Evolutionary conservation across 2,888 invertebrate species (phyloP).

Genomic region (Leuctra nigra): DNA sequence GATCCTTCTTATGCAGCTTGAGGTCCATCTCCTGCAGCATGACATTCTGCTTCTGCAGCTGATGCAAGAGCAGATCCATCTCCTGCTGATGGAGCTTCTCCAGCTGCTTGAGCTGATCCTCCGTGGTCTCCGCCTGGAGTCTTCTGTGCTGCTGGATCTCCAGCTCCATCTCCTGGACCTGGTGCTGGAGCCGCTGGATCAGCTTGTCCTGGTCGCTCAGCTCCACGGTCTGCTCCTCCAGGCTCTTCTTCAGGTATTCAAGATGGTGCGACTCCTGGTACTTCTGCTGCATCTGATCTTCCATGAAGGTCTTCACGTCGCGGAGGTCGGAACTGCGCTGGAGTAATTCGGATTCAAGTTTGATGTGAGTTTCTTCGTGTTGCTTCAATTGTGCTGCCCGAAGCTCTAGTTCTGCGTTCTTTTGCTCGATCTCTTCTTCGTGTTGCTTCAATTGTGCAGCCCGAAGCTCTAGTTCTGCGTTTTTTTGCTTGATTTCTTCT

Average conservation of each 20-base stretch:
- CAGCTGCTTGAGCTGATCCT: too few species aligned
- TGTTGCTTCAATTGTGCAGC: neutral
- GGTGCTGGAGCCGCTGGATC: too few species aligned
- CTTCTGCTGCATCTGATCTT: constrained; percentile 5
- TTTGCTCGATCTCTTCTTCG: neutral
- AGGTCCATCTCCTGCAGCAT: too few species aligned
- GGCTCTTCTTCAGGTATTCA: neutral
- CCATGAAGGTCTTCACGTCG: constrained; percentile 3
- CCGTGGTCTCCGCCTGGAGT: too few species aligned
- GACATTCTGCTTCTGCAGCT: too few species aligned
- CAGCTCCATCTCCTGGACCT: too few species aligned
- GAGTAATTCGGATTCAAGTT: neutral
- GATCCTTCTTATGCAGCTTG: too few species aligned
- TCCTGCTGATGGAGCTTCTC: too few species aligned
- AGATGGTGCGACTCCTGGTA: neutral
- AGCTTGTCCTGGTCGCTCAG: constrained; percentile 2
- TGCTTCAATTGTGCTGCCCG: neutral
- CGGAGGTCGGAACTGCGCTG: neutral
- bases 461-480: neutral
- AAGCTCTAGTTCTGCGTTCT: neutral
- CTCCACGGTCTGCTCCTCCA: constrained; percentile 1
- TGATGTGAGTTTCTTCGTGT: neutral
- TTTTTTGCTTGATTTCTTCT: neutral
- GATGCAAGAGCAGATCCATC: too few species aligned
- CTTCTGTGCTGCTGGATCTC: too few species aligned